Percentiles rank a stretch among this genome's conserved stretches.
Conservation (phyloP, 2,888 invertebrate genomes). For the Drosophila incognita region DNA sequence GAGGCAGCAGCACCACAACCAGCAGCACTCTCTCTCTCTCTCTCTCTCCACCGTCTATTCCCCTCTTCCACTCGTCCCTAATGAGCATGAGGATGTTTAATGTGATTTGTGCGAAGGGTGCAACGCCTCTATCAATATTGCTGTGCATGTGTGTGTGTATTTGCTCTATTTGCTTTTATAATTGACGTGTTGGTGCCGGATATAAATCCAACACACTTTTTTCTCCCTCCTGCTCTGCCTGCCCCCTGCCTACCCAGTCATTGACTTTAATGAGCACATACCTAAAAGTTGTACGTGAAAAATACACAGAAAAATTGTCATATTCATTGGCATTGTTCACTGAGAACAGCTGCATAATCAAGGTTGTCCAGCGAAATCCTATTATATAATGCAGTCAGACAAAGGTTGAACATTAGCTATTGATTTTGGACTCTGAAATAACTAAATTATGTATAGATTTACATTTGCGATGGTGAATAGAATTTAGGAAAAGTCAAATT, state of each 20-base stretch:
- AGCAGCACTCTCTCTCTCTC: slow-evolving; percentile 29
- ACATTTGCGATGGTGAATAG: not conserved
- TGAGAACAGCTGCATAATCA: slow-evolving; percentile 44
- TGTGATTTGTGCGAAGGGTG: slow-evolving; percentile 76
- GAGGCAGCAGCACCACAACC: slow-evolving; percentile 29
- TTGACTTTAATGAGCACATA: slow-evolving; percentile 67
- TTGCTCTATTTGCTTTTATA: slow-evolving; percentile 71
- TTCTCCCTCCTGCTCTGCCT: slow-evolving; percentile 16
- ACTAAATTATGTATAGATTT: not conserved
- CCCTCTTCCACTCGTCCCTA: slow-evolving; percentile 50
- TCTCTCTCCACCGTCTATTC: not conserved
- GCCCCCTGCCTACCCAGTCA: slow-evolving; percentile 46
- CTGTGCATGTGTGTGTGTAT: slow-evolving; percentile 29
- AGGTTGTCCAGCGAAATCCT: not conserved
- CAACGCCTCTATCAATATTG: slow-evolving; percentile 51
- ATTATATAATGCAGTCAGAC: not conserved
- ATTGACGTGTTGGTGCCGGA: slow-evolving; percentile 64
- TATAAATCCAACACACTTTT: slow-evolving; percentile 41
- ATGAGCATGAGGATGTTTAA: slow-evolving; percentile 78
- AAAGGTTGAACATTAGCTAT: not conserved
- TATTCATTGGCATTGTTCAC: slow-evolving; percentile 17
- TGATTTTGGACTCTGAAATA: not conserved
- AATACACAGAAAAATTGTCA: slow-evolving; percentile 30
- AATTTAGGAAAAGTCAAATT: not conserved
- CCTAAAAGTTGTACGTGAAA: slow-evolving; percentile 45